Evolutionary conservation across 2,797 vertebrate genomes (phyloP), one percentile per base, ranked within the genome.

Genomic region (Miichthys miiuy): DNA sequence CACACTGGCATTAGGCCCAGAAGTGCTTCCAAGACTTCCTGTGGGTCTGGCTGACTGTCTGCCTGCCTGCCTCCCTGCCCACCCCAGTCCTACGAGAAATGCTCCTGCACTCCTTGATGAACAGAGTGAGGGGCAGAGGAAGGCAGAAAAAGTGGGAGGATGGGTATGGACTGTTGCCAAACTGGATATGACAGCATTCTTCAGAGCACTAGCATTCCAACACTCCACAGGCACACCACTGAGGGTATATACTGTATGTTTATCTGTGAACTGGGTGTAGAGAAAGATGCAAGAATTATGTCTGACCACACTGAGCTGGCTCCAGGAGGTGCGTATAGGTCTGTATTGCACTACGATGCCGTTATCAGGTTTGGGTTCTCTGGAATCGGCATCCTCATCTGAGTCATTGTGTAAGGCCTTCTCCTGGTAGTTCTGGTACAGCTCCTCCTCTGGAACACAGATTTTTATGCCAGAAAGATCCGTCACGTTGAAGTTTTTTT

Each of bases 381-480:
- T 96, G 20, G 93, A 88, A 87, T 98, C 97, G 0, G 91, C 85
- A n/a, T 98, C 98, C 68, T 98, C 97, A 82, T 99, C 98, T 0
- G 97, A 99, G 89, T 99, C 97, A 50, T 97, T 97, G 68, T 98
- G 97, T 69, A 99, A 92, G 21, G 97, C 97, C 86, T 98, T 99
- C 85, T 99, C 98, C 92, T 99, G 96, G 88, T 98, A 99, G 94
- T 99, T 99, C 93, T 99, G 98, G 92, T 99, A 99, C 11, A 99
- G 90, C 72, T 97, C 97, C 34, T 97, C 98, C 91, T 97, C 98
- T 99, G 93, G 60, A 91, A 90, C 20, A 65, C n/a, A 52, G 16
- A 47, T 69, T 62, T 65, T 70, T 68, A 38, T 27, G 6, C 30
- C 23, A 72, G 23, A 47, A 20, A 63, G 21, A 71, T 20, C 4